A percentile compares a stretch with the other conserved stretches of the same genome.
phyloP scores from a whole-genome alignment of 2,113 vertebrate species.

The Hyperopisus bebe region DNA sequence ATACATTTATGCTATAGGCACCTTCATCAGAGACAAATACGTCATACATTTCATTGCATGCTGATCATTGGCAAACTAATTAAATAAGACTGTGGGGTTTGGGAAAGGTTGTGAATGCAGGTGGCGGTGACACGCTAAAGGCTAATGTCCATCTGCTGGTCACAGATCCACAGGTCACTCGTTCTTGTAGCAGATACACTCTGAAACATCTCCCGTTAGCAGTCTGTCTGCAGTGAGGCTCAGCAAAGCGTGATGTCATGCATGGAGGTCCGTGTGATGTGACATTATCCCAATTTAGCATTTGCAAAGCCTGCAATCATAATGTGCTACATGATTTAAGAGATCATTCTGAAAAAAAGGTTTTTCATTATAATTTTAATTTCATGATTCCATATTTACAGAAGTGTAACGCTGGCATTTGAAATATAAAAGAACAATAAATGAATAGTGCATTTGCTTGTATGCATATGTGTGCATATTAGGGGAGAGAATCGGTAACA shows the following conservation, averaged over 20 bases:
- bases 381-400: not conserved
- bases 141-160: not conserved
- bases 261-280: not conserved
- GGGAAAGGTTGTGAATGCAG: not conserved
- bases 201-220: not conserved
- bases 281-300: not conserved
- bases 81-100: not conserved
- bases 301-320: not conserved
- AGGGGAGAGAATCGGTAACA: not conserved
- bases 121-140: not conserved
- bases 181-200: not conserved
- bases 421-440: not conserved
- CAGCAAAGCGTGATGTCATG: not conserved
- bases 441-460: not conserved
- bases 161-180: not conserved
- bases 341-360: not conserved
- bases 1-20: not conserved
- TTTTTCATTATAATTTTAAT: not conserved
- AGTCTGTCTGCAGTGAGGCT: not conserved
- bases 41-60: not conserved
- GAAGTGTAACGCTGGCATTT: not conserved
- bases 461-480: not conserved
- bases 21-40: not conserved
- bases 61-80: not conserved
- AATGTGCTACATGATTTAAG: not conserved